Evolutionary conservation across 1,140 invertebrate species (phyloP).

Genomic region (Anastrepha ludens): DNA sequence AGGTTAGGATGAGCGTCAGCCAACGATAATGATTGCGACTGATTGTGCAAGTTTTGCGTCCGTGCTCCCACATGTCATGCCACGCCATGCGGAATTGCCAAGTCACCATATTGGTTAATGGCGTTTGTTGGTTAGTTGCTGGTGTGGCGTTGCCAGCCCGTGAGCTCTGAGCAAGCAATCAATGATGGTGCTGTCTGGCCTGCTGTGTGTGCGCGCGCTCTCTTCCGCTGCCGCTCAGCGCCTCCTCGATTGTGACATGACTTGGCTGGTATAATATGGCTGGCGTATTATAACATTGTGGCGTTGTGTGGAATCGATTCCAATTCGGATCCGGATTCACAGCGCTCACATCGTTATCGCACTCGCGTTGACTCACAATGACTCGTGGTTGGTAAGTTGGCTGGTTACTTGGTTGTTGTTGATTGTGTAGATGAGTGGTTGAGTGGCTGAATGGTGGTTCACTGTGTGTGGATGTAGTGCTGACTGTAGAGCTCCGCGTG

Average conservation of each 20-base stretch:
- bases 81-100: conserved; percentile 52
- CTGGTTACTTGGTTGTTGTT: conserved; percentile 7
- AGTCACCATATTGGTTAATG: conserved; percentile 53
- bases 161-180: conserved; percentile 47
- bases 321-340: conserved; percentile 50
- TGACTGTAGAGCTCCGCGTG: background rate
- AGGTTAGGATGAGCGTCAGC: conserved; percentile 47
- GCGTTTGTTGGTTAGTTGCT: conserved; percentile 49
- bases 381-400: conserved; percentile 35
- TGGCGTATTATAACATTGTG: conserved; percentile 22
- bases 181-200: conserved; percentile 38
- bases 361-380: conserved; percentile 36
- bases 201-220: conserved; percentile 33
- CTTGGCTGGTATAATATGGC: background rate
- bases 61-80: conserved; percentile 24
- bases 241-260: conserved; percentile 41
- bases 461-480: conserved; percentile 26
- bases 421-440: conserved; percentile 36
- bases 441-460: conserved; percentile 31
- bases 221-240: conserved; percentile 34
- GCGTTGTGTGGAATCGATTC: conserved; percentile 50
- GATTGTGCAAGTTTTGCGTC: conserved; percentile 57
- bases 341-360: conserved; percentile 41
- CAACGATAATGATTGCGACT: conserved; percentile 21
- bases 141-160: conserved; percentile 49